Conservation (phyloP, 1,140 invertebrate genomes). For the Atta colombica region DNA sequence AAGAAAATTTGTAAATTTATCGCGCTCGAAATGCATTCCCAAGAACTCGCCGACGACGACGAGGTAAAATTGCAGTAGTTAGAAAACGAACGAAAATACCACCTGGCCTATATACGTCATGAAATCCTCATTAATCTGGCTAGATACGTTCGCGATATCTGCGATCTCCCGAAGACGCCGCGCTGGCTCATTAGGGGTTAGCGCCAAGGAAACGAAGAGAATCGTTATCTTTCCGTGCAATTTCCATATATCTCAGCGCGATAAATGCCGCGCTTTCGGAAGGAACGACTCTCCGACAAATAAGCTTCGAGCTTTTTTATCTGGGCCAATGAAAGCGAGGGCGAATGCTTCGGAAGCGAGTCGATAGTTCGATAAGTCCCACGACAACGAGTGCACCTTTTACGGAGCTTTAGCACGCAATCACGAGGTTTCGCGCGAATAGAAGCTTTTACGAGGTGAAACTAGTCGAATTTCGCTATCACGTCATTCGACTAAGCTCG, state of each 20-base stretch:
- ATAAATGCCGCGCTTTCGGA: conserved; percentile 62
- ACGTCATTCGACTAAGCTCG: conserved; percentile 64
- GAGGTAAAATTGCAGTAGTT: neutral
- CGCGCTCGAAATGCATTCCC: neutral
- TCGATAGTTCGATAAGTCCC: conserved; percentile 76
- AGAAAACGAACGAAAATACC: conserved; percentile 42
- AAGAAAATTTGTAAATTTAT: conserved; percentile 28
- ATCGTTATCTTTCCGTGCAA: conserved; percentile 59
- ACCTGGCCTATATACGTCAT: conserved; percentile 60
- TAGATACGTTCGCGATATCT: conserved; percentile 53
- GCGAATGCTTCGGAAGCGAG: conserved; percentile 68
- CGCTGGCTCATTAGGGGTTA: conserved; percentile 39
- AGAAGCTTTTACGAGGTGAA: conserved; percentile 72
- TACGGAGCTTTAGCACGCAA: conserved; percentile 77
- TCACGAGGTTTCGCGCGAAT: conserved; percentile 67
- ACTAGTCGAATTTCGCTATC: conserved; percentile 50
- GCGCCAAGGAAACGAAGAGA: neutral
- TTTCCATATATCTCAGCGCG: conserved; percentile 72
- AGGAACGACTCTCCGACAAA: conserved; percentile 65
- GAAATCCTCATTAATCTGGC: conserved; percentile 51
- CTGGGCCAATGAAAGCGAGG: conserved; percentile 72
- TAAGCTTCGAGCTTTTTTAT: conserved; percentile 68
- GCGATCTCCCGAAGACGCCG: conserved; percentile 19
- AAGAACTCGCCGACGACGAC: neutral
- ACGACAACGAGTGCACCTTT: conserved; percentile 66